A percentile compares a stretch with the other conserved stretches of the same genome.
These are phyloP conservation scores for Neoitamus cyanurus DNA, from an alignment of 2,888 invertebrate species.

Conservation along the genomic window DNA sequence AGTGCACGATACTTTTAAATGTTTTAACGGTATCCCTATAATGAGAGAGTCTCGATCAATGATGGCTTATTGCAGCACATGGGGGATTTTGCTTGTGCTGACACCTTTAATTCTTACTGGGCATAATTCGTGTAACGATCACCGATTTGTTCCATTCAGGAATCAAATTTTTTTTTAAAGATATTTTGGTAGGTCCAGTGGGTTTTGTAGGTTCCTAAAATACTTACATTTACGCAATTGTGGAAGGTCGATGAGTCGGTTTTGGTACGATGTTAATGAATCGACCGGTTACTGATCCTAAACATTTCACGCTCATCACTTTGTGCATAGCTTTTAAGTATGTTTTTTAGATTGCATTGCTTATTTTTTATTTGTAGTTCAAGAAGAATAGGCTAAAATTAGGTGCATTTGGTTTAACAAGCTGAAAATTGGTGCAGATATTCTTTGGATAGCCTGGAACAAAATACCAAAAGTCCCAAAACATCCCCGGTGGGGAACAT, in stretches of 20 bases:
- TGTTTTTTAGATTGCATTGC: no score
- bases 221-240: background rate
- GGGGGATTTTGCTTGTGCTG: background rate
- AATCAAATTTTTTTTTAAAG: background rate
- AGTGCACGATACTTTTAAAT: background rate
- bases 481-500: no score
- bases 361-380: no score
- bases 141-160: background rate
- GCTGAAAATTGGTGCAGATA: no score
- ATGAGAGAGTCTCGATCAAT: background rate
- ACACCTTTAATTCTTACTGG: background rate
- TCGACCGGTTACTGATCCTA: background rate
- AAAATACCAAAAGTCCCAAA: no score
- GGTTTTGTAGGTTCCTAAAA: background rate
- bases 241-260: background rate
- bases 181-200: background rate
- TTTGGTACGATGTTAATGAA: background rate
- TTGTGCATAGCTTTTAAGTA: no score
- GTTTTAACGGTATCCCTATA: background rate
- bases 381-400: no score
- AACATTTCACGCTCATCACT: background rate
- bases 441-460: no score
- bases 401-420: no score
- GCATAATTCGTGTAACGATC: background rate
- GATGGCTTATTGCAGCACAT: background rate